Conservation (phyloP, 2,113 vertebrate genomes). For the Lycaon pictus region DNA sequence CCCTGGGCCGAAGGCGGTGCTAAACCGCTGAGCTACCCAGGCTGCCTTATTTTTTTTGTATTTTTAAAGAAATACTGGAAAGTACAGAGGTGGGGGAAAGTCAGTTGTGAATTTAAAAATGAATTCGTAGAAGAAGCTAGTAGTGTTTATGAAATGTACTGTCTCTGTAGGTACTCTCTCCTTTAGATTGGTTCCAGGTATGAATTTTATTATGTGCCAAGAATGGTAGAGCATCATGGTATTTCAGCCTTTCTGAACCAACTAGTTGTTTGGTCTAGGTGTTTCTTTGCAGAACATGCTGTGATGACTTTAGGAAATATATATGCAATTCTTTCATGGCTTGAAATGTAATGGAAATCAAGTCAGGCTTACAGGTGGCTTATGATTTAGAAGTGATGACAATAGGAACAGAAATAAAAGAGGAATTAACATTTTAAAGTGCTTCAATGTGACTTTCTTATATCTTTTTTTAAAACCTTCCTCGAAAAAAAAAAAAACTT, state of each 20-base stretch:
- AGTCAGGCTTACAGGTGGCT: background rate
- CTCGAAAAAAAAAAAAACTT: background rate
- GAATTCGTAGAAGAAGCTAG: background rate
- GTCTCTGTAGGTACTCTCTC: background rate
- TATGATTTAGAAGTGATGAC: conserved; percentile 2
- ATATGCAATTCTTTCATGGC: background rate
- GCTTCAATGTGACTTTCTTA: background rate
- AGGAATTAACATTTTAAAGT: background rate
- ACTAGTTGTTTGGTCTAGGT: background rate
- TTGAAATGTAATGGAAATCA: conserved; percentile 33
- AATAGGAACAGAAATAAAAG: background rate
- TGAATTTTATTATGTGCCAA: background rate
- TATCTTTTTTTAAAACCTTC: background rate
- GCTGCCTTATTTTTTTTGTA: too few relatives aligned
- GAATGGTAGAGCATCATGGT: background rate
- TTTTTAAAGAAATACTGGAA: background rate
- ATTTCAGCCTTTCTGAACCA: background rate
- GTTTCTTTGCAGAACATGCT: background rate
- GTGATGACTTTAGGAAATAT: background rate
- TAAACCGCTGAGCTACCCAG: too few relatives aligned
- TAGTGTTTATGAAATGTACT: background rate
- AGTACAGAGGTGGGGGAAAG: background rate
- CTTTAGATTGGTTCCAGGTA: background rate
- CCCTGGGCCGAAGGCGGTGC: too few relatives aligned
- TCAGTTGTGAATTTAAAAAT: conserved; percentile 54